Percentiles rank a stretch among this genome's conserved stretches.
Conservation (phyloP, 2,113 vertebrate species). For the Indri indri region DNA sequence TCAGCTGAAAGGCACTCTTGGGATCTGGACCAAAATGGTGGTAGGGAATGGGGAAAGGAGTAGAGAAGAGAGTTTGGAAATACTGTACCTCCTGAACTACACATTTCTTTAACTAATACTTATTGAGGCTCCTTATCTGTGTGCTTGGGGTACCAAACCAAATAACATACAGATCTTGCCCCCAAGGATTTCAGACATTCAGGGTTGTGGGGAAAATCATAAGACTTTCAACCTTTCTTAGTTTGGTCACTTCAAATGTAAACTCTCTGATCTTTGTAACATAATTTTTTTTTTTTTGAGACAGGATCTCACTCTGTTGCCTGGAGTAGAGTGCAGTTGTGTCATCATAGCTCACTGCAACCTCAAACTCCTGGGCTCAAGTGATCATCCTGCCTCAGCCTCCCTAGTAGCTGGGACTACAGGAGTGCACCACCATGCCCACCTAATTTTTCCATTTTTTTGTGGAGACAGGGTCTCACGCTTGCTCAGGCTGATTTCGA, state of each 20-base stretch:
- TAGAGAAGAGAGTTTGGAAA: not conserved
- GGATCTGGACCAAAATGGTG: not conserved
- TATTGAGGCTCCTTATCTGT: not conserved
- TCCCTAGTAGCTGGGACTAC: no score
- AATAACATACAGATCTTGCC: not conserved
- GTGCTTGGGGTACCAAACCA: not conserved
- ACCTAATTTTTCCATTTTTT: no score
- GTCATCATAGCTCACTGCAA: no score
- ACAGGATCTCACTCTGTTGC: no score
- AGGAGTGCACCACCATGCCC: no score
- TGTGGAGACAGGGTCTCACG: no score
- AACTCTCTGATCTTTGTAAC: not conserved
- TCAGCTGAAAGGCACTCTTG: not conserved
- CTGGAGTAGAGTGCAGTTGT: no score
- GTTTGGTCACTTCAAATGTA: not conserved
- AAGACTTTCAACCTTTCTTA: not conserved
- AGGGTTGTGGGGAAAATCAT: not conserved
- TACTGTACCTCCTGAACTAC: not conserved
- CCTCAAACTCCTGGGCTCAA: no score
- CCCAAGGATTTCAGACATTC: not conserved
- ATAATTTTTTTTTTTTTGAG: not conserved
- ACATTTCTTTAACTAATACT: not conserved
- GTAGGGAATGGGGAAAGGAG: not conserved
- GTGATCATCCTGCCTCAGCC: no score
- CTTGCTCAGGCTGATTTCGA: no score